These are phyloP conservation scores for Trachops cirrhosus DNA, from an alignment of 2,797 vertebrate species.

Conservation along the genomic window DNA sequence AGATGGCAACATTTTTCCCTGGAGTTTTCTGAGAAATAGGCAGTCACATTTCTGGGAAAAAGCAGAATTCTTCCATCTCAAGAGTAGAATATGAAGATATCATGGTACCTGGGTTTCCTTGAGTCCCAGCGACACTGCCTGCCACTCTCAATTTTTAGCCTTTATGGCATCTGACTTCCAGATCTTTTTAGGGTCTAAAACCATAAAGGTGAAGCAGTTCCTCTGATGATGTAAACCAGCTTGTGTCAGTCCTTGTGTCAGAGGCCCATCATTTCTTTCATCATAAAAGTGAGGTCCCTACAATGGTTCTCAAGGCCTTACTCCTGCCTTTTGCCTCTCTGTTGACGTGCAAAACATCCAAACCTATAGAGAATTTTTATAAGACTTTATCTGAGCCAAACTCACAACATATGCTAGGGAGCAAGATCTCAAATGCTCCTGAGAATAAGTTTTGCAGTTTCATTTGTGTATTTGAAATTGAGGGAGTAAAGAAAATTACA, in stretches of 20 bases:
- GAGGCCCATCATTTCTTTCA: neutral
- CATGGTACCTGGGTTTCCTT: neutral
- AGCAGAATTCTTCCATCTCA: neutral
- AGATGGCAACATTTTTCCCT: neutral
- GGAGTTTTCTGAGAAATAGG: neutral
- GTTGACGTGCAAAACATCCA: neutral
- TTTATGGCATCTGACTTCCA: neutral
- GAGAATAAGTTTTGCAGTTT: neutral
- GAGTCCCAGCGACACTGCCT: neutral
- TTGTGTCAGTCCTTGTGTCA: neutral
- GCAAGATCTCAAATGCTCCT: neutral
- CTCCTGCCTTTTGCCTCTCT: neutral
- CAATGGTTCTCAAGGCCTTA: neutral
- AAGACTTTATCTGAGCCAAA: neutral
- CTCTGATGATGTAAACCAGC: neutral
- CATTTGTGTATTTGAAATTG: neutral
- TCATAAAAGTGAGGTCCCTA: neutral
- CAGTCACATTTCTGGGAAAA: neutral
- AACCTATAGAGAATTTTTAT: neutral
- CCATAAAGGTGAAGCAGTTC: neutral
- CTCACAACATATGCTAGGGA: neutral
- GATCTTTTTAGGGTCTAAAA: neutral
- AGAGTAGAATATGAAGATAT: neutral
- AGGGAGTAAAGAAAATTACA: neutral
- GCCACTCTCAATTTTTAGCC: neutral